Percentiles rank a stretch among this genome's conserved stretches.
Conservation (phyloP, 2,113 vertebrate genomes). For the Sisor rabdophorus region DNA sequence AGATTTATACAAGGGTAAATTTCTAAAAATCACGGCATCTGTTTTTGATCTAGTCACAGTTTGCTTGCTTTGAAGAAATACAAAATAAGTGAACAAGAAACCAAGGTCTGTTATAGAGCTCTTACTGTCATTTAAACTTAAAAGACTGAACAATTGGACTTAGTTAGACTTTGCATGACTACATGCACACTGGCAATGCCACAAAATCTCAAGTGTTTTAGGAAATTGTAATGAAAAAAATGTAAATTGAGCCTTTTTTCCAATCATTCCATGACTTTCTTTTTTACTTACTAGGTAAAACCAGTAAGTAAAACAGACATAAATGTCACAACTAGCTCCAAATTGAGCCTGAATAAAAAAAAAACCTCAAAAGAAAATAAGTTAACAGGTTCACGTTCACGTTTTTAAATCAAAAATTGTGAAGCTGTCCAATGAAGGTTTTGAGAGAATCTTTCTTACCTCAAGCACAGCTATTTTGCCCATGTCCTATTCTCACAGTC, state of each 20-base stretch:
- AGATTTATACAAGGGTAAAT: not conserved
- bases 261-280: constrained; percentile 11
- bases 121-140: not conserved
- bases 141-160: constrained; percentile 22
- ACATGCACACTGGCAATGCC: constrained; percentile 11
- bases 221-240: too few species aligned
- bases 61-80: not conserved
- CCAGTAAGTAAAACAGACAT: constrained; percentile 24
- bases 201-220: constrained; percentile 25
- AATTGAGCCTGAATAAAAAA: constrained; percentile 49
- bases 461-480: constrained; percentile 4
- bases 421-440: constrained; percentile 8
- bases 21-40: not conserved
- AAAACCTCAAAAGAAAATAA: constrained; percentile 53
- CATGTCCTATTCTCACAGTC: constrained; percentile 4
- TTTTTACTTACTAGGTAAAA: constrained; percentile 12
- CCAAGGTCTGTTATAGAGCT: not conserved
- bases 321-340: constrained; percentile 45
- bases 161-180: constrained; percentile 10
- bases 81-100: not conserved
- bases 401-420: constrained; percentile 26
- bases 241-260: too few species aligned
- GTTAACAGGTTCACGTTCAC: constrained; percentile 44
- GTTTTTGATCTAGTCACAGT: not conserved
- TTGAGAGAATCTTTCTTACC: not conserved